Evolutionary conservation across 1,140 invertebrate species (phyloP).

Genomic region (Lasaia peninsularis): DNA sequence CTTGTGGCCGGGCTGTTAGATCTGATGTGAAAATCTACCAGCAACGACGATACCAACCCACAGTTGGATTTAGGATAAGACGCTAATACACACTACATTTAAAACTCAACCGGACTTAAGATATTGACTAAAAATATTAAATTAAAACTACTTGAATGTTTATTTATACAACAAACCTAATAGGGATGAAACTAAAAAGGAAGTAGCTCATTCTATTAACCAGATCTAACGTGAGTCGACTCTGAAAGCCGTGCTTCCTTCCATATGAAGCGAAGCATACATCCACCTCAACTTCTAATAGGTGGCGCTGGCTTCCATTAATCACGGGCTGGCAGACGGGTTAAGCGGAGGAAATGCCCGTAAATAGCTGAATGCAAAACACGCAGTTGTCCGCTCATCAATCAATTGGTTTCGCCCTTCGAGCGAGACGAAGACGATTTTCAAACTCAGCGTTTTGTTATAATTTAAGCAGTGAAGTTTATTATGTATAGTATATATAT

Average conservation of each 20-base stretch:
- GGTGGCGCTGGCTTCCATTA: slow-evolving; percentile 58
- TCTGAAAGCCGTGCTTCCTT: slow-evolving; percentile 42
- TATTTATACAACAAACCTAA: neutral
- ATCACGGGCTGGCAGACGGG: slow-evolving; percentile 61
- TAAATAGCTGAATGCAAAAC: slow-evolving; percentile 75
- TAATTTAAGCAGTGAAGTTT: no score
- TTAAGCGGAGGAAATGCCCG: slow-evolving; percentile 71
- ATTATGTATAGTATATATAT: no score
- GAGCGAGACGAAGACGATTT: slow-evolving; percentile 13
- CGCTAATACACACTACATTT: no score
- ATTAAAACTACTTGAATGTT: no score
- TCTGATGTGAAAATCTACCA: no score
- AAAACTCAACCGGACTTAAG: no score
- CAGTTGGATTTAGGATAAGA: no score
- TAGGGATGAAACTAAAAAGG: slow-evolving; percentile 15
- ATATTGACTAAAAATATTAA: no score
- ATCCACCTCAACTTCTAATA: slow-evolving; percentile 53
- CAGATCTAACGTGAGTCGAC: slow-evolving; percentile 32
- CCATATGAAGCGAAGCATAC: slow-evolving; percentile 47
- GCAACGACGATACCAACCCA: no score
- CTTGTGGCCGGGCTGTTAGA: no score
- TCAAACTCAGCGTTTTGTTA: slow-evolving; percentile 11
- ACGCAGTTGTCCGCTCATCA: slow-evolving; percentile 68
- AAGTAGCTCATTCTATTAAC: slow-evolving; percentile 26
- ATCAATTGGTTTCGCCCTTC: slow-evolving; percentile 48